Evolutionary conservation across 2,888 invertebrate species (phyloP), one percentile per base, ranked within the genome.

Genomic region (Zaprionus lineosus): DNA sequence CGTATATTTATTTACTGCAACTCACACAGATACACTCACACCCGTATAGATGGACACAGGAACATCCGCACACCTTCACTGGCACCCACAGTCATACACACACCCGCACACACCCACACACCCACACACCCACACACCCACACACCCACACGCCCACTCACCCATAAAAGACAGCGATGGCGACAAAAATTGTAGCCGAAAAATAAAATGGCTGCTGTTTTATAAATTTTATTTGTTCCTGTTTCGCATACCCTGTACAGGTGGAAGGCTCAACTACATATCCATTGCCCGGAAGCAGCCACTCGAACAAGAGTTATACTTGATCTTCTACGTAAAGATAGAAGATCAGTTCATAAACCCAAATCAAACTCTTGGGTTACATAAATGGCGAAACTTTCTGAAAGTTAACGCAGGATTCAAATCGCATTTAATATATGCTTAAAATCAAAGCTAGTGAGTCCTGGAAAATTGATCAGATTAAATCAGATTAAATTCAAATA

Each of bases 1-100:
- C 79, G 86, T 81, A 84, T 81, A 81, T 81, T 81, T 81, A 81
- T 81, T 81, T 81, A 81, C 81, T 81, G 81, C 86, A 82, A 74
- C 86, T 72, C 83, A 58, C 83, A 73, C 66, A 70, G 56, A 66
- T 52, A 78, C 46, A 81, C 11, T 47, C 12, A 43, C 12, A 48
- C 56, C 50, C 47, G 64, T 39, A 53, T 41, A 47, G 37, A 58
- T 26, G 21, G 48, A 16, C 39, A 12, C 31, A 43, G 19, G 21
- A 33, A 26, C 19, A 51, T 19, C 31, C 29, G 21, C 31, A 39
- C 64, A 56, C 58, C 58, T 11, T 39, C 12, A 48, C 56, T 50
- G 44, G 64, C 43, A 53, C 46, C 43, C 40, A 58, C 29, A 26
- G 48, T 14, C 39, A 12, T 28, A 43, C 24, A 28, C 37, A 26